These are phyloP conservation scores for Heliconius melpomene DNA, from an alignment of 1,140 invertebrate genomes.

Conservation along the genomic window DNA sequence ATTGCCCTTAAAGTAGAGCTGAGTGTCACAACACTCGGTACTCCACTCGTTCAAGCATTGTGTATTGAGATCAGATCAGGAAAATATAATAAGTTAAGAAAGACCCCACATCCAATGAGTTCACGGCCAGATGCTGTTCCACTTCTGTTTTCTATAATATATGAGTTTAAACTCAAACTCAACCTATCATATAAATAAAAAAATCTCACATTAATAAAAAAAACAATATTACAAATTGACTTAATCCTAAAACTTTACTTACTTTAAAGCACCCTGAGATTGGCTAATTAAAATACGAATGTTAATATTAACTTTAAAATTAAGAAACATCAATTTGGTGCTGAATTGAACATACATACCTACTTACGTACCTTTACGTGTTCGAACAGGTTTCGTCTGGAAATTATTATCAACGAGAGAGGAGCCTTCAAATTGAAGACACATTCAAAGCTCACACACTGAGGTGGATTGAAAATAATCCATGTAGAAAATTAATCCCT, in stretches of 20 bases:
- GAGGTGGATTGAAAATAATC: conserved; percentile 78
- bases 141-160: too few relatives aligned
- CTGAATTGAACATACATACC: neutral
- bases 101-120: too few relatives aligned
- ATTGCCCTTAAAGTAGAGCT: too few relatives aligned
- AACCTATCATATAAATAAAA: too few relatives aligned
- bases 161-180: too few relatives aligned
- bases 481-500: conserved; percentile 80
- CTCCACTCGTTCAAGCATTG: too few relatives aligned
- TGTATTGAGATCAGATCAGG: too few relatives aligned
- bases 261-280: neutral
- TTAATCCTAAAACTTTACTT: neutral
- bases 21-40: too few relatives aligned
- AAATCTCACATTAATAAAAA: too few relatives aligned
- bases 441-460: conserved; percentile 67
- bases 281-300: neutral
- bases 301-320: neutral
- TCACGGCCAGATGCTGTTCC: too few relatives aligned
- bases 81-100: too few relatives aligned
- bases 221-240: too few relatives aligned
- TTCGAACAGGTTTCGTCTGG: conserved; percentile 35
- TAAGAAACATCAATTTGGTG: neutral
- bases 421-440: conserved; percentile 67
- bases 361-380: neutral
- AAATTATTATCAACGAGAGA: conserved; percentile 51